Evolutionary conservation across 2,797 vertebrate species (phyloP), one percentile per base, ranked within the genome.

Genomic region (Muscicapa striata): DNA sequence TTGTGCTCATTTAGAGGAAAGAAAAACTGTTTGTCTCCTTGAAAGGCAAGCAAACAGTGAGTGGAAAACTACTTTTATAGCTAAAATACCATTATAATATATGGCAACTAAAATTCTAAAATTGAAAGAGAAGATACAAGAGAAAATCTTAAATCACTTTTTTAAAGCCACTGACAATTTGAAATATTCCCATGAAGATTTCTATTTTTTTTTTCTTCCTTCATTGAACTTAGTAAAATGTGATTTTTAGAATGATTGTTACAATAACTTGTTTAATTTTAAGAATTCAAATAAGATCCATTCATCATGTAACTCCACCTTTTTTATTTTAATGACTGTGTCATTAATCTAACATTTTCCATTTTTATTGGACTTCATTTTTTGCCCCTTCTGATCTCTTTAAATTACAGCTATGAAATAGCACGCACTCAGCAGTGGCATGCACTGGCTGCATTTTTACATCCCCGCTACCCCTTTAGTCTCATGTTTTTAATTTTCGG

Each of bases 1-100:
- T 97, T 96, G 92, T 97, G 90, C 96, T 96, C 95, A 87, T 95
- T 96, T 97, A 94, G 92, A 89, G 93, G 89, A 93, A 95, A 97
- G 95, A 95, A 96, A 96, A 97, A 97, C 90, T 94, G 94, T 96
- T 97, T 97, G 93, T 91, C 85, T 97, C 87, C 80, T 93, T 95
- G 92, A 95, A 97, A 97, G 63, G 91, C 75, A 97, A 88, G 70
- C n/a, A 24, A 94, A 89, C 79, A 84, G 94, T 93, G 84, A 95
- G 94, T 93, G 63, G 96, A 96, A 97, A 97, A 95, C 92, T 95
- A 85, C 95, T 96, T 94, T 97, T 91, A 74, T 62, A 91, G 94
- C 95, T 93, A 81, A 97, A 96, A 93, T 95, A 91, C 91, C 77
- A 90, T 96, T 96, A 95, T 94, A 95, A 91, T 96, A 94, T 89